Percentiles rank a stretch among this genome's conserved stretches.
Conservation (phyloP, 2,888 invertebrate species). For the Lepidochitona cinerea region DNA sequence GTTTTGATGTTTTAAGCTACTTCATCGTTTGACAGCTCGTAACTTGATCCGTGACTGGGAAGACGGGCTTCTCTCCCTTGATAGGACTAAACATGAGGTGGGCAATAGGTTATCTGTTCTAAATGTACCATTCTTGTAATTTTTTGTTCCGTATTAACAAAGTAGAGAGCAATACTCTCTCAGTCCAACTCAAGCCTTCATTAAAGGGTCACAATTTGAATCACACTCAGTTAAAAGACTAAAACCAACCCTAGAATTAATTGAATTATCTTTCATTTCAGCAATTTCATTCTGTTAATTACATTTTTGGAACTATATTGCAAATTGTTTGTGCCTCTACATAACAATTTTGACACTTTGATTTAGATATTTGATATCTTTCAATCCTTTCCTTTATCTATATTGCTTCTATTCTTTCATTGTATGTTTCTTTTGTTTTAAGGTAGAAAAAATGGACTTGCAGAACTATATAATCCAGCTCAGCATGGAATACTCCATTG, state of each 20-base stretch:
- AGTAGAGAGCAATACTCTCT: not conserved
- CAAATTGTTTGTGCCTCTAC: not conserved
- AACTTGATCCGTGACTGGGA: conserved; percentile 70
- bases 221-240: not conserved
- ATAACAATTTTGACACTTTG: not conserved
- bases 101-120: not conserved
- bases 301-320: too few species aligned
- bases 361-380: too few species aligned
- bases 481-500: conserved; percentile 59
- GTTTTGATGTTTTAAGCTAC: conserved; percentile 48
- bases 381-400: too few species aligned
- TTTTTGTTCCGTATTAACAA: not conserved
- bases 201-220: not conserved
- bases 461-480: not conserved
- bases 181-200: not conserved
- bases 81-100: conserved; percentile 66
- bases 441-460: not conserved
- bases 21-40: conserved; percentile 68
- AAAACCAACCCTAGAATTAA: too few species aligned
- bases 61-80: conserved; percentile 61
- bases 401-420: too few species aligned
- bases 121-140: not conserved
- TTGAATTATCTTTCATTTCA: too few species aligned
- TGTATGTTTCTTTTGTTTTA: not conserved
- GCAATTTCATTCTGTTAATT: too few species aligned